Percentiles rank a stretch among this genome's conserved stretches.
Conservation (phyloP, 2,797 vertebrate species). For the Lagodon rhomboides region DNA sequence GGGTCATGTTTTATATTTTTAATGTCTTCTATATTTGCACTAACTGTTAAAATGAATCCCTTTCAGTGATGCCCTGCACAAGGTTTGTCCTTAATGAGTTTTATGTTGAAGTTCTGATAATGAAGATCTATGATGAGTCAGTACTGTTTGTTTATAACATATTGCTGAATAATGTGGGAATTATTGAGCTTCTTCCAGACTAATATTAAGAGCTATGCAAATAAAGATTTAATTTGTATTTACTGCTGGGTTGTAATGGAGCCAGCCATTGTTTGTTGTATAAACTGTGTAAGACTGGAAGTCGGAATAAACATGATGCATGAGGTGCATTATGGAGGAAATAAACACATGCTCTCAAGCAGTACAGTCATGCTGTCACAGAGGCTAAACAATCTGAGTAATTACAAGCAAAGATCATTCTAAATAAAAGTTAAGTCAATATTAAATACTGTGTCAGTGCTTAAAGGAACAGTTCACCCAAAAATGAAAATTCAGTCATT, state of each 20-base stretch:
- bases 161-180: not conserved
- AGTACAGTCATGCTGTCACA: not conserved
- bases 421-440: not conserved
- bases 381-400: not conserved
- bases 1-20: not conserved
- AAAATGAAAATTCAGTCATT: too few species aligned
- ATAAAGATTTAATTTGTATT: slow-evolving; percentile 21
- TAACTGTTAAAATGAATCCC: not conserved
- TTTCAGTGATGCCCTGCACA: not conserved
- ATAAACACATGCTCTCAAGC: not conserved
- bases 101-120: slow-evolving; percentile 4
- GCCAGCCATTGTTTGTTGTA: not conserved
- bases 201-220: slow-evolving; percentile 26
- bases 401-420: not conserved
- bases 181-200: slow-evolving; percentile 4
- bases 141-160: slow-evolving; percentile 11
- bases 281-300: not conserved
- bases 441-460: not conserved
- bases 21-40: not conserved
- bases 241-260: not conserved
- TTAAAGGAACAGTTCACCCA: too few species aligned
- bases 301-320: slow-evolving; percentile 10
- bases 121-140: not conserved
- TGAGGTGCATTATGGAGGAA: not conserved
- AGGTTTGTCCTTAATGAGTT: not conserved